phyloP scores from a whole-genome alignment of 2,797 vertebrate species.

The Paratrypauchen microcephalus region DNA sequence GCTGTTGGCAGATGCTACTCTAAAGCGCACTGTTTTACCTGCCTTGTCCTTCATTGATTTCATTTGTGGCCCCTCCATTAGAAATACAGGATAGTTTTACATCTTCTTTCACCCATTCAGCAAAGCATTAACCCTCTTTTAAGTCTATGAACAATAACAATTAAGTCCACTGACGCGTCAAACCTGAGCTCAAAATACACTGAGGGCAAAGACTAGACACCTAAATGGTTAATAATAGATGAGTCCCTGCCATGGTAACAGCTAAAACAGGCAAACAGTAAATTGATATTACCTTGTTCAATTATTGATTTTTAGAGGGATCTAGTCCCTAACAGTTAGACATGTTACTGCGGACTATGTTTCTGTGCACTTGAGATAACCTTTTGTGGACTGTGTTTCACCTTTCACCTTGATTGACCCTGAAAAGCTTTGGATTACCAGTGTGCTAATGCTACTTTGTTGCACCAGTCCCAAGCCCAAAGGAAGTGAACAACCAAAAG shows the following conservation, averaged over 20 bases:
- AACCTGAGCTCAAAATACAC: constrained; percentile 68
- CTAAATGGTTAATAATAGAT: constrained; percentile 89
- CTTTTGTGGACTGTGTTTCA: constrained; percentile 14
- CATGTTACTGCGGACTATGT: constrained; percentile 2
- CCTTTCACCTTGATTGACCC: constrained; percentile 5
- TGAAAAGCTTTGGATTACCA: constrained; percentile 3
- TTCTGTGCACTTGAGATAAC: constrained; percentile 25
- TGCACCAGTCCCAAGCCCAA: not conserved
- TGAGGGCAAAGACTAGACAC: constrained; percentile 67
- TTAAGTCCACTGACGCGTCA: constrained; percentile 57
- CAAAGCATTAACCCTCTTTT: constrained; percentile 26
- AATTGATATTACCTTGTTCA: constrained; percentile 79
- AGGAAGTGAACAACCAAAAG: not conserved
- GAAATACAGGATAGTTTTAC: constrained; percentile 52
- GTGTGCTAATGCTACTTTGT: not conserved
- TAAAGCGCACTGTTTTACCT: constrained; percentile 87
- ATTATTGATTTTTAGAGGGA: constrained; percentile 73
- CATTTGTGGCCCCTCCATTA: constrained; percentile 75
- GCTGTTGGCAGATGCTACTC: constrained; percentile 92
- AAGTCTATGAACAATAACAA: constrained; percentile 40
- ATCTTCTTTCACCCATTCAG: constrained; percentile 53
- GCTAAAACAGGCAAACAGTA: constrained; percentile 87
- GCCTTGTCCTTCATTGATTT: constrained; percentile 72
- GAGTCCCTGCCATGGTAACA: constrained; percentile 88
- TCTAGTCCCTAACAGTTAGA: constrained; percentile 23